Evolutionary conservation across 2,797 vertebrate genomes (phyloP).

Genomic region (Crypturellus tataupa): DNA sequence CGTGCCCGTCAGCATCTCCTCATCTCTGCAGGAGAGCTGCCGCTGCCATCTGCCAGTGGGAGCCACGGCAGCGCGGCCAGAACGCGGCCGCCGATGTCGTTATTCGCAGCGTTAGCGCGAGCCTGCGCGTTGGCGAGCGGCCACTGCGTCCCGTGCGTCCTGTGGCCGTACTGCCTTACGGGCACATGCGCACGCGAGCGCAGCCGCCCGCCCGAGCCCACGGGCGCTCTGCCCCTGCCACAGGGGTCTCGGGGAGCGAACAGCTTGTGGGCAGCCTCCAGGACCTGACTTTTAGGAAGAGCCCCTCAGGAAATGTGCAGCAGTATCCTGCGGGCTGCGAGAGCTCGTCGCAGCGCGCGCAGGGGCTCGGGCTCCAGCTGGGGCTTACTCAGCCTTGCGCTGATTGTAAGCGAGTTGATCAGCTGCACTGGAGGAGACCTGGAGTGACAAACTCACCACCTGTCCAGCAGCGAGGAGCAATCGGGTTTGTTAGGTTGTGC

Average conservation of each 20-base stretch:
- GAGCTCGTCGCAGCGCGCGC: fast-evolving
- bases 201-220: background rate
- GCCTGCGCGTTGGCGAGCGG: background rate
- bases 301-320: background rate
- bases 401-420: background rate
- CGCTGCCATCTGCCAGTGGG: conserved; percentile 51
- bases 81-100: conserved; percentile 13
- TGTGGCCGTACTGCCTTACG: background rate
- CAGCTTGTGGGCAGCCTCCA: background rate
- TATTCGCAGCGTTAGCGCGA: background rate
- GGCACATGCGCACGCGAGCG: fast-evolving
- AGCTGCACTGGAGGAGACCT: background rate
- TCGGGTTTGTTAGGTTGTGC: background rate
- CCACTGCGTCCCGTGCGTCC: background rate
- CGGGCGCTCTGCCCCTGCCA: background rate
- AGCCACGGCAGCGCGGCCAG: conserved; percentile 44
- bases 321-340: background rate
- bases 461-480: conserved; percentile 28
- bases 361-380: conserved; percentile 13
- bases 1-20: conserved; percentile 35
- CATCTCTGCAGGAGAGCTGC: conserved; percentile 21
- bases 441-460: background rate
- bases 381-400: conserved; percentile 13
- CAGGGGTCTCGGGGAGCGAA: fast-evolving
- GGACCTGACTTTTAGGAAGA: background rate